A percentile compares a stretch with the other conserved stretches of the same genome.
phyloP scores from a whole-genome alignment of 2,797 vertebrate species.

The Sardinella longiceps region DNA sequence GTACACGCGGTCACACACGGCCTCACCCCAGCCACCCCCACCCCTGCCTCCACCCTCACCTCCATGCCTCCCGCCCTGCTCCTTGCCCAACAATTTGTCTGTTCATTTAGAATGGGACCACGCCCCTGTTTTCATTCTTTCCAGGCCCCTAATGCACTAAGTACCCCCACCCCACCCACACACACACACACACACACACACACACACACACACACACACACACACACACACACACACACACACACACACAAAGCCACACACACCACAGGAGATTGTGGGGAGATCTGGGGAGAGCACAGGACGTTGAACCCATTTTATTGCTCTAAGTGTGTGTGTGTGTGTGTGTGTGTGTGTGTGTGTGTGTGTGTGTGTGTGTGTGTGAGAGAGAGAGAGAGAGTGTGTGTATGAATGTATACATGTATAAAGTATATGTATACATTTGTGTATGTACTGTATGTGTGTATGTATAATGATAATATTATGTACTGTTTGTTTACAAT shows the following conservation, averaged over 20 bases:
- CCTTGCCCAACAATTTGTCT: constrained; percentile 65
- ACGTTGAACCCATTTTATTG: neutral
- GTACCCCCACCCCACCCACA: neutral
- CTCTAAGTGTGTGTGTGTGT: constrained; percentile 10
- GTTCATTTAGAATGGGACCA: constrained; percentile 62
- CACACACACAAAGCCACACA: neutral
- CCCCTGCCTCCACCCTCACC: constrained; percentile 30
- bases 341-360: neutral
- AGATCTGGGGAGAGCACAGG: neutral
- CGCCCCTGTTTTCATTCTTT: constrained; percentile 57
- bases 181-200: neutral
- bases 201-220: neutral
- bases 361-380: neutral
- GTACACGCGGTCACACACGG: constrained; percentile 33
- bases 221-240: neutral
- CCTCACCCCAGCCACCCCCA: constrained; percentile 13
- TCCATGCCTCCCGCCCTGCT: neutral
- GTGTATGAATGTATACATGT: no score
- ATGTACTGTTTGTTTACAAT: no score
- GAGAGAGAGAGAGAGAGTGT: no score
- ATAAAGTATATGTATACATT: no score
- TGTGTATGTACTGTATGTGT: neutral
- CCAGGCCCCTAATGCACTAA: constrained; percentile 8
- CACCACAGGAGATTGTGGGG: neutral
- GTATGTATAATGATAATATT: no score